These are phyloP conservation scores for Lamprotornis superbus DNA, from an alignment of 2,113 vertebrate species.

Conservation along the genomic window DNA sequence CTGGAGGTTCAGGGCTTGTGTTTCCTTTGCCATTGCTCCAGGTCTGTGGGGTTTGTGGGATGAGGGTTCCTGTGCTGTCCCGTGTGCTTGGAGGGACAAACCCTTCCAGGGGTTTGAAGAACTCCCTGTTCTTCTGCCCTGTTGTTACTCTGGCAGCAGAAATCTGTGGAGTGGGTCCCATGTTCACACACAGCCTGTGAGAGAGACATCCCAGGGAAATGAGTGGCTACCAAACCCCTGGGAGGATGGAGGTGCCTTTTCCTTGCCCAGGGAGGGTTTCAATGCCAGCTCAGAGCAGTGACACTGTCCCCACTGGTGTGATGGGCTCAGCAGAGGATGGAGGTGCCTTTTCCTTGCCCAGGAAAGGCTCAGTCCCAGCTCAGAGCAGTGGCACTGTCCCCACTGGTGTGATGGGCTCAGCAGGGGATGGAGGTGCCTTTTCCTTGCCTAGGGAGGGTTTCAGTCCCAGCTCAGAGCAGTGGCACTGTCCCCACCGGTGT, in stretches of 20 bases:
- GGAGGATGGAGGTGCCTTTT: background rate
- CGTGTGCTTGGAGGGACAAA: background rate
- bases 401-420: fast-evolving
- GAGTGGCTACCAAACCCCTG: fast-evolving
- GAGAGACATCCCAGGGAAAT: too few relatives aligned
- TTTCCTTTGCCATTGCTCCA: too few relatives aligned
- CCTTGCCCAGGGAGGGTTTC: background rate
- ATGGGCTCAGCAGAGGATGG: too few relatives aligned
- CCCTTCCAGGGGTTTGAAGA: background rate
- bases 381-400: background rate
- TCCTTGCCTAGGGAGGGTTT: background rate
- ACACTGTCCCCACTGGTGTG: fast-evolving
- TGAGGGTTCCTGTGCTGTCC: background rate
- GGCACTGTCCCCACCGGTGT: fast-evolving
- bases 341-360: background rate
- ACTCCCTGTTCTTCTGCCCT: background rate
- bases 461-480: too few relatives aligned
- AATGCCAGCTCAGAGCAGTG: background rate
- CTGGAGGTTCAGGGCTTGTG: fast-evolving
- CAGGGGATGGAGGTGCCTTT: background rate
- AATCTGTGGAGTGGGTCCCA: fast-evolving
- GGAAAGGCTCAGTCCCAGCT: background rate
- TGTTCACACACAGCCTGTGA: fast-evolving
- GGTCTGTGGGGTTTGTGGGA: background rate
- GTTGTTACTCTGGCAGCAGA: fast-evolving